A percentile compares a stretch with the other conserved stretches of the same genome.
Evolutionary conservation across 2,113 vertebrate genomes (phyloP).

Genomic region (Petrocephalus zakoni): DNA sequence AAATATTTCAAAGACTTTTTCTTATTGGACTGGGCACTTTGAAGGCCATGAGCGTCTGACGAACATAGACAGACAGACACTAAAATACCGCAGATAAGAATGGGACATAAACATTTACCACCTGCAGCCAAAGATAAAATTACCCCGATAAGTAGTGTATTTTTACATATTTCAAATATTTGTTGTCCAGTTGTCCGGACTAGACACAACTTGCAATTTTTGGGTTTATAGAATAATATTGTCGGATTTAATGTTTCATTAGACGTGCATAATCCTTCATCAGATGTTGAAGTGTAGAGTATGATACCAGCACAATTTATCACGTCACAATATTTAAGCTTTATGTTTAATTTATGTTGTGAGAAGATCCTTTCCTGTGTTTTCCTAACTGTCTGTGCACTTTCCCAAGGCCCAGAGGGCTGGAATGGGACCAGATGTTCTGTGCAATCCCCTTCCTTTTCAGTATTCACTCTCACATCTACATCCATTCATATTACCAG

Average conservation of each 20-base stretch:
- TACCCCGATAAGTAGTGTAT: conserved; percentile 3
- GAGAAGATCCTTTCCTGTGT: neutral
- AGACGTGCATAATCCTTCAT: neutral
- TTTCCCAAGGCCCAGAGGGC: neutral
- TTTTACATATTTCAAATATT: conserved; percentile 4
- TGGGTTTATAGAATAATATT: neutral
- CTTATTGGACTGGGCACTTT: neutral
- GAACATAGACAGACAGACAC: conserved; percentile 17
- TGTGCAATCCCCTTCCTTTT: neutral
- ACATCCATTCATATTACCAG: neutral
- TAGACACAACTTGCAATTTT: neutral
- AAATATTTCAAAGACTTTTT: conserved; percentile 15
- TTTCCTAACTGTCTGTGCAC: neutral
- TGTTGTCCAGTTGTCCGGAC: neutral
- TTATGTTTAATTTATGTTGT: neutral
- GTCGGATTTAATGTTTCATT: neutral
- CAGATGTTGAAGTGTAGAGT: neutral
- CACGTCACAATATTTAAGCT: neutral
- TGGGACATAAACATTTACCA: conserved; percentile 24
- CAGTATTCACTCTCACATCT: neutral
- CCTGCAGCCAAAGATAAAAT: conserved; percentile 16
- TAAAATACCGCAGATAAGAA: conserved; percentile 20
- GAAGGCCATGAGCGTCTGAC: conserved; percentile 15
- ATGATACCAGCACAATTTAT: neutral
- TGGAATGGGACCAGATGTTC: neutral